Percentiles rank a stretch among this genome's conserved stretches.
Evolutionary conservation across 1,140 invertebrate species (phyloP).

Genomic region (Anastatus disparis): DNA sequence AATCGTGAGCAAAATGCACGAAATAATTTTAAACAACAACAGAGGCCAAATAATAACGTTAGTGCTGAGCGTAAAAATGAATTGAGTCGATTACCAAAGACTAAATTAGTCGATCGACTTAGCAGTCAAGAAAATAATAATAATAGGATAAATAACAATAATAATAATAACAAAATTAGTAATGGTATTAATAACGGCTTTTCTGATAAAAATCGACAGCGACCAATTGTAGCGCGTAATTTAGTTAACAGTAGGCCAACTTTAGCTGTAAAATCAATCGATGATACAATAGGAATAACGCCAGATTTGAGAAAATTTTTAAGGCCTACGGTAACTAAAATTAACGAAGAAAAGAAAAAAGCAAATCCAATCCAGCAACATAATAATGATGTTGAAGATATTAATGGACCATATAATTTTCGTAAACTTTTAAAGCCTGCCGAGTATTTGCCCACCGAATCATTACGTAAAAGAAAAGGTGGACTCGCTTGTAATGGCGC

Average conservation of each 20-base stretch:
- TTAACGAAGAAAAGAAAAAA: conserved; percentile 48
- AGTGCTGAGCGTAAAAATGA: neutral
- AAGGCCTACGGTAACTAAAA: conserved; percentile 65
- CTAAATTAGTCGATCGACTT: neutral
- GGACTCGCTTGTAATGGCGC: conserved; percentile 46
- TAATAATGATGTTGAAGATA: conserved; percentile 66
- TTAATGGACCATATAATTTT: conserved; percentile 77
- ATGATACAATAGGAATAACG: conserved; percentile 60
- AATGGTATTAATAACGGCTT: conserved; percentile 33
- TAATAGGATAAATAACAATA: conserved; percentile 13
- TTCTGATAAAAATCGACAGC: conserved; percentile 28
- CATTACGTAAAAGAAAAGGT: conserved; percentile 75
- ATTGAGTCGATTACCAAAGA: conserved; percentile 3
- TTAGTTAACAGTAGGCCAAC: conserved; percentile 34
- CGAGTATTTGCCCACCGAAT: conserved; percentile 76
- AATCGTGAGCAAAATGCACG: conserved; percentile 32
- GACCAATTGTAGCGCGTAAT: conserved; percentile 41
- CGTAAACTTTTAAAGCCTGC: conserved; percentile 75
- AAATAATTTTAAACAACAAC: too few relatives aligned
- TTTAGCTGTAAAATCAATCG: conserved; percentile 41
- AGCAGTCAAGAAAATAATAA: conserved; percentile 17
- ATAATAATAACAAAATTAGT: conserved; percentile 20
- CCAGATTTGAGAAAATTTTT: conserved; percentile 66
- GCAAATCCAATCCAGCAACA: neutral
- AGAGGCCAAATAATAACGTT: neutral